These are phyloP conservation scores for Meteorus cinctellus DNA, from an alignment of 2,888 invertebrate species.

Conservation along the genomic window DNA sequence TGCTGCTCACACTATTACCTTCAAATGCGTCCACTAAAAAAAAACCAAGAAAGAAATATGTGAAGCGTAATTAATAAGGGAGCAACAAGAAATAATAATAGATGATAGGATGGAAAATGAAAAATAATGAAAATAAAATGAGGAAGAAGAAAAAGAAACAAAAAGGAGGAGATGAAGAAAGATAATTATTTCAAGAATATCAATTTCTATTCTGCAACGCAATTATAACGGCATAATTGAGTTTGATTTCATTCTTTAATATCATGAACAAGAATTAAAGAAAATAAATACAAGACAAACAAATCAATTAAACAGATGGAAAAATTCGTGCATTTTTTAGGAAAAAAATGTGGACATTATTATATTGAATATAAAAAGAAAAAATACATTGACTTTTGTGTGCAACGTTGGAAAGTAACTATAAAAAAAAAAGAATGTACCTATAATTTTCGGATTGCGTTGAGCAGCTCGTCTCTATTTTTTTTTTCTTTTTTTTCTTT, in stretches of 20 bases:
- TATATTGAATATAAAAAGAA: conserved; percentile 20
- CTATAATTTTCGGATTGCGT: conserved; percentile 3
- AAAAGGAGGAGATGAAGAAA: conserved; percentile 20
- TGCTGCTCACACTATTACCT: conserved; percentile 22
- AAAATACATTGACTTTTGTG: conserved; percentile 11
- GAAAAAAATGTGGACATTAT: conserved; percentile 25
- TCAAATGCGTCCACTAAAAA: conserved; percentile 24
- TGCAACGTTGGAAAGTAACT: conserved; percentile 3
- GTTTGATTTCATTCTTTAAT: neutral
- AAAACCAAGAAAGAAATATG: conserved; percentile 34
- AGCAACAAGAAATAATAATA: neutral
- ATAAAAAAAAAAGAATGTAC: conserved; percentile 5
- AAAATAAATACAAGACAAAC: conserved; percentile 40
- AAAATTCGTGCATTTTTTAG: neutral
- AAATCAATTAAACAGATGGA: conserved; percentile 23
- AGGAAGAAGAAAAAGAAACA: conserved; percentile 7
- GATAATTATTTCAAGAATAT: conserved; percentile 1
- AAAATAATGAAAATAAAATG: conserved; percentile 10
- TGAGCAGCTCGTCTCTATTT: conserved; percentile 26
- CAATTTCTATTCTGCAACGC: conserved; percentile 14
- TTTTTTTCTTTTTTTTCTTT: conserved; percentile 28
- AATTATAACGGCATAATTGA: neutral
- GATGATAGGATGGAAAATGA: neutral
- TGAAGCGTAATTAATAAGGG: conserved; percentile 22
- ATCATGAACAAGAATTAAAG: neutral